Evolutionary conservation across 2,113 vertebrate species (phyloP).

Genomic region (Oenanthe melanoleuca): DNA sequence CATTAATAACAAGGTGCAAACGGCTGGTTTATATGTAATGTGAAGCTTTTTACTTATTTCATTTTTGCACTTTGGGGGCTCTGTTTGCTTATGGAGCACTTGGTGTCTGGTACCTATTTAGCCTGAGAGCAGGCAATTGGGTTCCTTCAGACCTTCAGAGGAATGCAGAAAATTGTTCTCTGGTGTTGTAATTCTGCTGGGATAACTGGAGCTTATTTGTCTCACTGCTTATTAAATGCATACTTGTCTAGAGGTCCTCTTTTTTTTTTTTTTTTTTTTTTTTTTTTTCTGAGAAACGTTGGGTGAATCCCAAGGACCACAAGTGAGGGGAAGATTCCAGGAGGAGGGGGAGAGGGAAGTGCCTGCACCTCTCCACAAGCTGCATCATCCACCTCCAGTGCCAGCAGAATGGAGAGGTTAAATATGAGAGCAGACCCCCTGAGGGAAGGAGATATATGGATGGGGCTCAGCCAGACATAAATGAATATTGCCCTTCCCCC

Average conservation of each 20-base stretch:
- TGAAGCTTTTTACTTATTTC: conserved; percentile 83
- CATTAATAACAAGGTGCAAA: conserved; percentile 85
- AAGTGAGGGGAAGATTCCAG: conserved; percentile 46
- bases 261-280: neutral
- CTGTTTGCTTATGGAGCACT: conserved; percentile 83
- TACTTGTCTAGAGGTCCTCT: conserved; percentile 56
- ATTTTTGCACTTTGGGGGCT: conserved; percentile 81
- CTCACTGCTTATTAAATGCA: conserved; percentile 71
- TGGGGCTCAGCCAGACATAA: neutral
- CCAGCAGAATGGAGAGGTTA: conserved; percentile 45
- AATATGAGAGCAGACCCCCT: neutral
- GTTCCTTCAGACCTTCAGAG: conserved; percentile 81
- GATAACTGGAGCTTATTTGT: conserved; percentile 75
- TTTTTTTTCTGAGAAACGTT: conserved; percentile 30
- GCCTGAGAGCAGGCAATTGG: conserved; percentile 77
- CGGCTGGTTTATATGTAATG: conserved; percentile 79
- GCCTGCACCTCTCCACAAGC: conserved; percentile 41
- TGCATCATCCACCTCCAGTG: conserved; percentile 31
- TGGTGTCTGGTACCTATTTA: conserved; percentile 86
- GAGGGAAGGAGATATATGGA: neutral
- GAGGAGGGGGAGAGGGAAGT: conserved; percentile 15
- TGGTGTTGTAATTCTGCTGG: conserved; percentile 80
- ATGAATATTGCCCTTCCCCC: neutral
- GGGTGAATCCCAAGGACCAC: conserved; percentile 60
- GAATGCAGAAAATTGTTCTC: conserved; percentile 83